Base-by-base conservation (phyloP, 2,113 vertebrate species). In the Stercorarius parasiticus region DNA sequence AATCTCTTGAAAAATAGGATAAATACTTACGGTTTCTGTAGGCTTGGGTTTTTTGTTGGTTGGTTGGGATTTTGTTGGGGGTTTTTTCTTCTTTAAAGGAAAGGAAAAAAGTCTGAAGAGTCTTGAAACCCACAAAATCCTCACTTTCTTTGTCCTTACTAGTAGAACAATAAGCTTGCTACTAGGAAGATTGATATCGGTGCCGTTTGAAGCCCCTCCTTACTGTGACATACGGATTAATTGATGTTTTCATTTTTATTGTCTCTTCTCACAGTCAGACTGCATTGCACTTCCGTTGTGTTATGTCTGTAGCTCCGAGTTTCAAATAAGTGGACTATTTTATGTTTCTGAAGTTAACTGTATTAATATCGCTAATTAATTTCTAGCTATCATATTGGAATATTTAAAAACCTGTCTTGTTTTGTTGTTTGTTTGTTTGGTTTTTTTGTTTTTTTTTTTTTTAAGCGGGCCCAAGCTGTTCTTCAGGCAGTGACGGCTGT, bases 401-500 rank as follows among this genome's bases (percentile, higher is more conserved):
- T 61, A 71, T 12, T 85, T 52, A 81, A 59, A 45, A 72, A 45
- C 83, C 9, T 50, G 18, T 45, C 45, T 59, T 79, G 81, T 26
- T 53, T 53, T 53, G 47, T 47, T 47, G 50, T 25, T 52, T 52
- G 50, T 27, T 50, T 50, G 11, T 58, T 79, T n/a, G 47, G 47
- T 50, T 50, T 50, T 50, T 13, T 25, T 56, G 26, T 30, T 30
- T n/a, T 43, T 66, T 21, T n/a, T 82, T 43, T 94, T 90, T 42
- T 71, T 2, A 74, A 99, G 99, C 98, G 99, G 76, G 98, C 99
- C 76, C 99, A 99, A 95, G 99, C 99, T 13, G 98, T 99, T 91
- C 98, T 99, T 88, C 98, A 99, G 97, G 99, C 99, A 21, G 99
- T 99, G 95, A 99, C 99, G 1, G 98, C 98, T 32, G 98, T 99